phyloP scores from a whole-genome alignment of 2,888 invertebrate genomes.

The Euzophera pinguis region DNA sequence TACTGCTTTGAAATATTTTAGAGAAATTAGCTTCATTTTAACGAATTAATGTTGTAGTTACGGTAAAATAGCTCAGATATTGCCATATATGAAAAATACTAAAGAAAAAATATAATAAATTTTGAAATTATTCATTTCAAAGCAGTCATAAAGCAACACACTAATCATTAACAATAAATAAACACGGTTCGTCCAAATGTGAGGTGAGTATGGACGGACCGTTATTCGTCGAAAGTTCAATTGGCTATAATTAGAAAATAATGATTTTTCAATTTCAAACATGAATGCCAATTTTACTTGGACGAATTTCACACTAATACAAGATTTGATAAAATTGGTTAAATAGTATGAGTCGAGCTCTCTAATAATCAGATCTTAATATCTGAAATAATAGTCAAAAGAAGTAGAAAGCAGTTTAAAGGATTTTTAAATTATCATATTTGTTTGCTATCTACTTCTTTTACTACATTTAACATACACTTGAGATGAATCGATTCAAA shows the following conservation, averaged over 20 bases:
- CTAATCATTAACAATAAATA: not conserved
- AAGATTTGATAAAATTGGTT: too few relatives aligned
- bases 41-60: too few relatives aligned
- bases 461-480: not conserved
- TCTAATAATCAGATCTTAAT: not conserved
- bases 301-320: not conserved
- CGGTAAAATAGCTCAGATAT: too few relatives aligned
- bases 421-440: too few relatives aligned
- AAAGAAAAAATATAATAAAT: too few relatives aligned
- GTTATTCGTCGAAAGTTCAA: not conserved
- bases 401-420: too few relatives aligned
- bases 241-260: not conserved
- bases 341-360: too few relatives aligned
- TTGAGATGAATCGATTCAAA: not conserved
- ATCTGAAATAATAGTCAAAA: not conserved
- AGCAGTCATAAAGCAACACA: not conserved
- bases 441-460: not conserved
- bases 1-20: not conserved
- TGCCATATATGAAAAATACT: too few relatives aligned
- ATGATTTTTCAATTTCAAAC: not conserved
- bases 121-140: not conserved
- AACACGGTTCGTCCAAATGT: not conserved
- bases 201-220: not conserved
- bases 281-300: not conserved
- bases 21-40: not conserved